Conservation (phyloP, 2,113 vertebrate species). For the Ptychochromis oligacanthus region DNA sequence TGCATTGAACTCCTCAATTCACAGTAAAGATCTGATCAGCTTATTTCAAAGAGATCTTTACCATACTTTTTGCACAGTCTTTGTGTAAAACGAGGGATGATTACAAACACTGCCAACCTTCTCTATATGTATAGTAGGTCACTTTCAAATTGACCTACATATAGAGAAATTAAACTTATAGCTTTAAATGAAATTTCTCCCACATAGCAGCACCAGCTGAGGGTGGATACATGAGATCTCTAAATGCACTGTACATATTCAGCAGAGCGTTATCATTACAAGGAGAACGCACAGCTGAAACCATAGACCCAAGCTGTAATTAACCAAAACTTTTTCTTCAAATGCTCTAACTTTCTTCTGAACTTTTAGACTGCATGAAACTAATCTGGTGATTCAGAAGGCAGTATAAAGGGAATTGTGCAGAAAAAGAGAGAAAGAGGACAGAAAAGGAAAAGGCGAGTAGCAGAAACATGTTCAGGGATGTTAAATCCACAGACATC, state of each 20-base stretch:
- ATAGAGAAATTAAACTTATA: not conserved
- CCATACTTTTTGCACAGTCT: not conserved
- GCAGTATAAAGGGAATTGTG: not conserved
- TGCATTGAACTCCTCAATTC: not conserved
- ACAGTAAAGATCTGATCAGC: not conserved
- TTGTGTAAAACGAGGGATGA: not conserved
- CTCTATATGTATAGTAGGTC: not conserved
- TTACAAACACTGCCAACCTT: not conserved
- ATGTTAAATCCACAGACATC: constrained; percentile 52
- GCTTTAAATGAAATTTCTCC: not conserved
- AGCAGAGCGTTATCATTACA: not conserved
- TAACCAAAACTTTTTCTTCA: constrained; percentile 4
- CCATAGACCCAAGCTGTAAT: not conserved
- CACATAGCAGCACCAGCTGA: not conserved
- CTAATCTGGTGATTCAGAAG: not conserved
- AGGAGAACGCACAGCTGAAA: not conserved
- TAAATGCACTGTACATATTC: not conserved
- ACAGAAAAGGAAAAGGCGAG: not conserved
- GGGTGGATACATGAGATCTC: not conserved
- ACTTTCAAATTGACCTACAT: not conserved
- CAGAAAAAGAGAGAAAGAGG: not conserved
- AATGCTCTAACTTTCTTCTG: not conserved
- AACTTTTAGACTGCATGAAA: not conserved
- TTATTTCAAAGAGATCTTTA: not conserved
- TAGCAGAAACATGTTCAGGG: constrained; percentile 45